A percentile compares a stretch with the other conserved stretches of the same genome.
phyloP scores from a whole-genome alignment of 2,888 invertebrate genomes.

The Stenodera caucasica region DNA sequence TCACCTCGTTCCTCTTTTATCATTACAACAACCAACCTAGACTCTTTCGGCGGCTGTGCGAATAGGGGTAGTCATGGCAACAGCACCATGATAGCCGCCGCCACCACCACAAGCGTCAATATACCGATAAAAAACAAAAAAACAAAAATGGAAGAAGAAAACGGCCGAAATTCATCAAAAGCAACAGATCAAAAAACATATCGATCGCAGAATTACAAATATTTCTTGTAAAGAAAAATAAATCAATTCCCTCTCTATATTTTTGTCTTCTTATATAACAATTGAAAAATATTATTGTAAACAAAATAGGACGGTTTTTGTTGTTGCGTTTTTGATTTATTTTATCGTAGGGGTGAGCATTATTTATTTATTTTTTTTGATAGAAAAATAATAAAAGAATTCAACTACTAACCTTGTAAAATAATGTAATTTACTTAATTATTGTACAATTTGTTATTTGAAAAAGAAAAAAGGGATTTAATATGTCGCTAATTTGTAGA shows the following conservation, averaged over 20 bases:
- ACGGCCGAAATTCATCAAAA: background rate
- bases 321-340: constrained; percentile 17
- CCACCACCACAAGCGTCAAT: constrained; percentile 12
- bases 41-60: constrained; percentile 17
- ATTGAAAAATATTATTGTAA: constrained; percentile 14
- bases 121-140: background rate
- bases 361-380: constrained; percentile 18
- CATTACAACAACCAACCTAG: constrained; percentile 8
- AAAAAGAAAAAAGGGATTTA: constrained; percentile 22
- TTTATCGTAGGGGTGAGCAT: constrained; percentile 19
- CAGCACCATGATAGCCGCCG: background rate
- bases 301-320: constrained; percentile 12
- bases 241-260: background rate
- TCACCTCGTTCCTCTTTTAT: constrained; percentile 25
- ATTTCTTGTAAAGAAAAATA: background rate
- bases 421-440: constrained; percentile 39
- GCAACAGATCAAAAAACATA: constrained; percentile 12
- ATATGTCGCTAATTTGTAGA: constrained; percentile 40
- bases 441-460: constrained; percentile 48
- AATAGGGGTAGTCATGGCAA: constrained; percentile 7
- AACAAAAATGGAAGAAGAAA: background rate
- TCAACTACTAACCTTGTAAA: constrained; percentile 32
- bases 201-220: constrained; percentile 6
- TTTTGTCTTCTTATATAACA: constrained; percentile 7
- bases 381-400: background rate